Evolutionary conservation across 2,797 vertebrate species (phyloP).

Genomic region (Selene dorsalis): DNA sequence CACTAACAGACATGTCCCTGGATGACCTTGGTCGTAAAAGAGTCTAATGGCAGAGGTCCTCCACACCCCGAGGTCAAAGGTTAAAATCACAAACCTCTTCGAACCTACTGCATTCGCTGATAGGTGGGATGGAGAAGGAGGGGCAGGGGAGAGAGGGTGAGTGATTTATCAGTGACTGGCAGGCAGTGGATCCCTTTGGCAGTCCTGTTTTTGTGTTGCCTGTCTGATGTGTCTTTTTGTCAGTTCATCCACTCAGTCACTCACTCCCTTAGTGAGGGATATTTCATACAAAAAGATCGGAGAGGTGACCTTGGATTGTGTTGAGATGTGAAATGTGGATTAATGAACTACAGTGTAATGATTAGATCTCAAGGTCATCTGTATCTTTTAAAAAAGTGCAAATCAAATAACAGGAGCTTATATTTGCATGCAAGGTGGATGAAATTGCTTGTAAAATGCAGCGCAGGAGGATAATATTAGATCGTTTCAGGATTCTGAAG

Average conservation of each 20-base stretch:
- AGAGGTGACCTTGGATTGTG: slow-evolving; percentile 67
- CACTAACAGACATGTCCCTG: slow-evolving; percentile 68
- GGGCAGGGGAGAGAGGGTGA: slow-evolving; percentile 17
- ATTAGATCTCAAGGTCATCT: slow-evolving; percentile 55
- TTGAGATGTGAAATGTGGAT: slow-evolving; percentile 52
- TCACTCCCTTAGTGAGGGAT: slow-evolving; percentile 24
- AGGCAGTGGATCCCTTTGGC: slow-evolving; percentile 45
- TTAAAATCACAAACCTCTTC: slow-evolving; percentile 50
- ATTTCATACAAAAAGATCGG: slow-evolving; percentile 19
- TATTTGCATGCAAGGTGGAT: slow-evolving; percentile 25
- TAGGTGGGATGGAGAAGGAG: slow-evolving; percentile 6
- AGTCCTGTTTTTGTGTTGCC: slow-evolving; percentile 33
- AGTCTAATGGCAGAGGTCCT: slow-evolving; percentile 67
- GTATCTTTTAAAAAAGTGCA: slow-evolving; percentile 28
- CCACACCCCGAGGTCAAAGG: slow-evolving; percentile 62
- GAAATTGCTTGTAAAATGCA: not conserved
- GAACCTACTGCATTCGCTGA: slow-evolving; percentile 35
- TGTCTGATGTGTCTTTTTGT: slow-evolving; percentile 52
- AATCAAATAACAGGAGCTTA: slow-evolving; percentile 23
- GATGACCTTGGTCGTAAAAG: slow-evolving; percentile 79
- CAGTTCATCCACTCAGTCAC: slow-evolving; percentile 33
- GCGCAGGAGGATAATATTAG: slow-evolving; percentile 8
- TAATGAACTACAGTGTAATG: slow-evolving; percentile 46
- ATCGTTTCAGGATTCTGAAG: slow-evolving; percentile 18
- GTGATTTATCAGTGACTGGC: slow-evolving; percentile 65